phyloP scores from a whole-genome alignment of 2,113 vertebrate species.

The Heloderma charlesbogerti region DNA sequence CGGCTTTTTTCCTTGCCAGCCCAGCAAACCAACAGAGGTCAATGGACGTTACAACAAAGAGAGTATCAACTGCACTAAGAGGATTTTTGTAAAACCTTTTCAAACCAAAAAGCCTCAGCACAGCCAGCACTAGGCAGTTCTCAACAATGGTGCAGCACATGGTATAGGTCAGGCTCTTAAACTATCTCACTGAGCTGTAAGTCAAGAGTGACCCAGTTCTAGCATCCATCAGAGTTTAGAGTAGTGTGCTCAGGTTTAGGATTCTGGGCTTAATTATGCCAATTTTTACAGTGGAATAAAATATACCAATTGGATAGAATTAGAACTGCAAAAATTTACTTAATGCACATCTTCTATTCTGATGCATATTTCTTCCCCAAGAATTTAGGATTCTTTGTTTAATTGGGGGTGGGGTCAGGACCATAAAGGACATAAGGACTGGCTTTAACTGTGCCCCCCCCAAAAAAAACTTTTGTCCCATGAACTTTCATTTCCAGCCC shows the following conservation, averaged over 20 bases:
- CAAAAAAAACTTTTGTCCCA: background rate
- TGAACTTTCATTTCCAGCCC: no score
- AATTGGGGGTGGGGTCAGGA: background rate
- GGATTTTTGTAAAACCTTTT: background rate
- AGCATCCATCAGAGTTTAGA: background rate
- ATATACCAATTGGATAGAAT: background rate
- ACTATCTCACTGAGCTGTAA: background rate
- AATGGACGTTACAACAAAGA: conserved; percentile 28
- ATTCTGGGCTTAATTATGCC: background rate
- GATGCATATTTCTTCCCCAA: background rate
- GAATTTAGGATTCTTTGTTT: background rate
- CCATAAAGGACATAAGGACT: background rate
- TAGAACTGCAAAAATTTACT: background rate
- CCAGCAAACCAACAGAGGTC: conserved; percentile 8
- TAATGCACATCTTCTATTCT: background rate
- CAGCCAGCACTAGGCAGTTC: background rate
- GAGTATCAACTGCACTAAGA: conserved; percentile 17
- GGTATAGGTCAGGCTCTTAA: background rate
- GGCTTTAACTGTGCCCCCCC: background rate
- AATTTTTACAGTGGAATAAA: background rate
- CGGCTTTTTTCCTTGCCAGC: background rate
- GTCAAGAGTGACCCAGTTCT: background rate
- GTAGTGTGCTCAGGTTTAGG: background rate
- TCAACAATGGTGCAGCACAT: background rate
- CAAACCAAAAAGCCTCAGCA: background rate